Conservation (phyloP, 2,113 vertebrate genomes). For the Oxygymnocypris stewartii region DNA sequence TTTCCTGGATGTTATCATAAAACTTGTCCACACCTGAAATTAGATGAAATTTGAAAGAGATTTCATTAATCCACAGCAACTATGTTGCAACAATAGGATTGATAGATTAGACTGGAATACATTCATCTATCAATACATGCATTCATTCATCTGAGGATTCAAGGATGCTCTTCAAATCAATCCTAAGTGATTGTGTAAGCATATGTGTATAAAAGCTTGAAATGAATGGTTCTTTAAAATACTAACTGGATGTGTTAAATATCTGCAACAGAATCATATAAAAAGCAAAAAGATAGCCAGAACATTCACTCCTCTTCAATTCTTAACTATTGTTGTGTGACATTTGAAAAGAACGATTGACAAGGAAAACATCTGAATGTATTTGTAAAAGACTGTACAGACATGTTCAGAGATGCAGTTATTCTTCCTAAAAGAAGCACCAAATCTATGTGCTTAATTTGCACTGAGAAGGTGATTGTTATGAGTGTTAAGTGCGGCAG, state of each 20-base stretch:
- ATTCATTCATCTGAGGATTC: not conserved
- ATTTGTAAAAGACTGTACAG: not conserved
- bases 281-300: not conserved
- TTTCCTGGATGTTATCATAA: slow-evolving; percentile 98
- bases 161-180: not conserved
- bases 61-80: not conserved
- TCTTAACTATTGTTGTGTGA: not conserved
- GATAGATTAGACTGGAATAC: not conserved
- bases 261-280: not conserved
- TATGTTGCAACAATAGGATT: not conserved
- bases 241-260: not conserved
- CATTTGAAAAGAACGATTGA: too few species aligned
- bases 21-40: slow-evolving; percentile 94
- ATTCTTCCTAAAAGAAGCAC: not conserved
- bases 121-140: not conserved
- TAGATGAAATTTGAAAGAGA: not conserved
- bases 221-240: not conserved
- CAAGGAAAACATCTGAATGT: too few species aligned
- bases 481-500: not conserved
- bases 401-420: not conserved
- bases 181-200: not conserved
- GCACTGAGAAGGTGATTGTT: not conserved
- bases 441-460: not conserved
- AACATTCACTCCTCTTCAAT: not conserved
- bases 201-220: not conserved